Conservation (phyloP, 2,113 vertebrate species). For the Mustela nigripes region DNA sequence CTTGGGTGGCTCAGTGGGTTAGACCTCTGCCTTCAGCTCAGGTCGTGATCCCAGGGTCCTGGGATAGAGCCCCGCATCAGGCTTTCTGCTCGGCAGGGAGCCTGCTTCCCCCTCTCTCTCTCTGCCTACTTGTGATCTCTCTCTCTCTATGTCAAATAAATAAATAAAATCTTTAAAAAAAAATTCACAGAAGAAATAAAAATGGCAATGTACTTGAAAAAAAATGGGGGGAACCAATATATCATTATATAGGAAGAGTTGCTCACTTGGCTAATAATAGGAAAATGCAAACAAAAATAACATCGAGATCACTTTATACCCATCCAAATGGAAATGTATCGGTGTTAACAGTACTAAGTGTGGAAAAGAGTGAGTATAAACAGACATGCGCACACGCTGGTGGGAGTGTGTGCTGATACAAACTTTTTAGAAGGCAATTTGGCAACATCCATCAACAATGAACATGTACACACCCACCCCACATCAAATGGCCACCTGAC, state of each 20-base stretch:
- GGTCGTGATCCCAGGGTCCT: too few relatives aligned
- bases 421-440: not conserved
- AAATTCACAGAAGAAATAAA: not conserved
- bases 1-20: too few relatives aligned
- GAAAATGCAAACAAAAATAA: not conserved
- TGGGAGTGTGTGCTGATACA: not conserved
- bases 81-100: too few relatives aligned
- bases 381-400: accelerated
- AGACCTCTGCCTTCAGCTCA: too few relatives aligned
- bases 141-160: too few relatives aligned
- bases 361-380: not conserved
- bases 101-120: too few relatives aligned
- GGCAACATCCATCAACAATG: not conserved
- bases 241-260: not conserved
- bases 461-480: not conserved
- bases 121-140: too few relatives aligned
- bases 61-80: too few relatives aligned
- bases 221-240: not conserved
- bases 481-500: not conserved
- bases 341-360: accelerated
- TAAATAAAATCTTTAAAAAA: too few relatives aligned
- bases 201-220: not conserved
- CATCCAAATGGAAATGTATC: not conserved
- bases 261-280: not conserved
- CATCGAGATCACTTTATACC: not conserved